A percentile compares a stretch with the other conserved stretches of the same genome.
Evolutionary conservation across 1,140 invertebrate genomes (phyloP).

Genomic region (Bombus superbus): DNA sequence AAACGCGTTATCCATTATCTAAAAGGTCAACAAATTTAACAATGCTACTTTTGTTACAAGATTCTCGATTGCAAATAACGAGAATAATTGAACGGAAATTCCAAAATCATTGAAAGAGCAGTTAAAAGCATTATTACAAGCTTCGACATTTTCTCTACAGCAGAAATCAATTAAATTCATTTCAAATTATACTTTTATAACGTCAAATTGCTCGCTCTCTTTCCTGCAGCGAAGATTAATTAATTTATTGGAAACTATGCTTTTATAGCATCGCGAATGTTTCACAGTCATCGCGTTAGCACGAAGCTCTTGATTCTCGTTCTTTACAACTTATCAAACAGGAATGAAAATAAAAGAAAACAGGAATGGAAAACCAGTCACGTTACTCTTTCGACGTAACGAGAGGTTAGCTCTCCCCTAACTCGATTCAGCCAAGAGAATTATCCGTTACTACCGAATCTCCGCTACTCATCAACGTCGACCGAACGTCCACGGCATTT

Average conservation of each 20-base stretch:
- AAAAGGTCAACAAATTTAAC: neutral
- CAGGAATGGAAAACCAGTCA: neutral
- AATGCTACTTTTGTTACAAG: no score
- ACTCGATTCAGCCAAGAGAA: neutral
- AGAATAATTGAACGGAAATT: neutral
- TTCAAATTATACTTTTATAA: neutral
- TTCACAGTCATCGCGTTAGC: neutral
- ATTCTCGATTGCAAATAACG: no score
- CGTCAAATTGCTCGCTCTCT: no score
- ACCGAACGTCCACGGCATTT: neutral
- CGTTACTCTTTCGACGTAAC: neutral
- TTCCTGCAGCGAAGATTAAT: neutral
- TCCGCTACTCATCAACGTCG: constrained; percentile 3
- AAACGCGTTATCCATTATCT: neutral
- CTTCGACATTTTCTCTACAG: no score
- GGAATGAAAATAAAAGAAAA: neutral
- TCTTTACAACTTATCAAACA: neutral
- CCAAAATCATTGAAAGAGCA: neutral
- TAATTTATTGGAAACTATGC: neutral
- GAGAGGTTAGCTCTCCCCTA: neutral
- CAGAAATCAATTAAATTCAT: neutral
- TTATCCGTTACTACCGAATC: neutral
- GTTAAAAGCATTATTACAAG: no score
- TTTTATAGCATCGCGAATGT: neutral
- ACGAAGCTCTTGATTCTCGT: no score